phyloP scores from a whole-genome alignment of 2,797 vertebrate genomes.

The Notolepis coatsorum region DNA sequence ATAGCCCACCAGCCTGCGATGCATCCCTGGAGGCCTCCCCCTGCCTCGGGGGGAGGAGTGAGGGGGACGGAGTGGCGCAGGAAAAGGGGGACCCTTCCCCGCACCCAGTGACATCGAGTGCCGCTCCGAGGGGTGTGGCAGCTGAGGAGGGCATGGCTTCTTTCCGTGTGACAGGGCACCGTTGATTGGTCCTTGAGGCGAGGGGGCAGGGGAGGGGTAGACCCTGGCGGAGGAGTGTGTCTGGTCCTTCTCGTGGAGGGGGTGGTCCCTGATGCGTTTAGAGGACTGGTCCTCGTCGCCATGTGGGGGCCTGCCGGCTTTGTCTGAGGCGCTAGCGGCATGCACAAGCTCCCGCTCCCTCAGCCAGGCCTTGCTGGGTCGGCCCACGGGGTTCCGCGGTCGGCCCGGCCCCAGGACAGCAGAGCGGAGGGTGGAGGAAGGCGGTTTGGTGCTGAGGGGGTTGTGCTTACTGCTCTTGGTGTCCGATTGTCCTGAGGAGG shows the following conservation, averaged over 20 bases:
- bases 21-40: constrained; percentile 36
- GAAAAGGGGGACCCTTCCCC: constrained; percentile 29
- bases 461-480: constrained; percentile 69
- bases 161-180: constrained; percentile 60
- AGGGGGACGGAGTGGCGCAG: constrained; percentile 29
- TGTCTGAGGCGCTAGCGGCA: constrained; percentile 26
- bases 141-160: constrained; percentile 68
- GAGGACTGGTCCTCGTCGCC: constrained; percentile 37
- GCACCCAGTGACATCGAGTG: constrained; percentile 49
- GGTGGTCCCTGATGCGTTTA: constrained; percentile 45
- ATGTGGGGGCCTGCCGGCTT: constrained; percentile 26
- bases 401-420: constrained; percentile 60
- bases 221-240: constrained; percentile 57
- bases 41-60: constrained; percentile 50
- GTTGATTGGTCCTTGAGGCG: constrained; percentile 70
- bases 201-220: constrained; percentile 61
- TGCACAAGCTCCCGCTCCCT: constrained; percentile 67
- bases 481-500: constrained; percentile 82
- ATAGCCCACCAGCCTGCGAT: constrained; percentile 62
- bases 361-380: constrained; percentile 70
- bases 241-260: constrained; percentile 70
- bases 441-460: constrained; percentile 36
- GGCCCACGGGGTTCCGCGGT: constrained; percentile 56
- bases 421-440: constrained; percentile 61
- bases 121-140: constrained; percentile 54